Conservation (phyloP, 2,113 vertebrate species). For the Struthio camelus region DNA sequence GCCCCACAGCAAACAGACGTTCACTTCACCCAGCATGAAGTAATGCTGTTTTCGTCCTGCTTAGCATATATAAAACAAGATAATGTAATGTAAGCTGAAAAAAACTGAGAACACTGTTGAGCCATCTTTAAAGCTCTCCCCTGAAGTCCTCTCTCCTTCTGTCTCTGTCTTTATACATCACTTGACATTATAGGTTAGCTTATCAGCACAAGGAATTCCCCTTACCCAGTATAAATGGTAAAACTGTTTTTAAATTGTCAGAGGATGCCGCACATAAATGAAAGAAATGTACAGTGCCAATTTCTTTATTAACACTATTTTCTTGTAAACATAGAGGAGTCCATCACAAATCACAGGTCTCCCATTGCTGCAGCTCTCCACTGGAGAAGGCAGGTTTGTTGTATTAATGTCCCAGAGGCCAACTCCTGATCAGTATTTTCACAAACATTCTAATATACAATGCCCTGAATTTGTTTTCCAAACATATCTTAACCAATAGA, state of each 20-base stretch:
- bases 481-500: background rate
- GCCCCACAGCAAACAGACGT: background rate
- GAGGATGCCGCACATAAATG: background rate
- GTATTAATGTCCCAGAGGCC: background rate
- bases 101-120: background rate
- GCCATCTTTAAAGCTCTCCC: background rate
- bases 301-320: background rate
- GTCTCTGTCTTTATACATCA: background rate
- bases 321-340: fast-evolving
- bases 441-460: background rate
- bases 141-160: background rate
- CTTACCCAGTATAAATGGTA: background rate
- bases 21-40: background rate
- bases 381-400: background rate
- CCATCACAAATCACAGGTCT: background rate
- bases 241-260: background rate
- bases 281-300: background rate
- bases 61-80: background rate
- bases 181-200: background rate
- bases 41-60: background rate
- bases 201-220: background rate
- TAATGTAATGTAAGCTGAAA: conserved; percentile 3
- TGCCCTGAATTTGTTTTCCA: background rate
- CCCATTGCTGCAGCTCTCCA: background rate
- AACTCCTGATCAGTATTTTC: background rate